Conservation (phyloP, 1,140 invertebrate species). For the Calephelis virginiensis region DNA sequence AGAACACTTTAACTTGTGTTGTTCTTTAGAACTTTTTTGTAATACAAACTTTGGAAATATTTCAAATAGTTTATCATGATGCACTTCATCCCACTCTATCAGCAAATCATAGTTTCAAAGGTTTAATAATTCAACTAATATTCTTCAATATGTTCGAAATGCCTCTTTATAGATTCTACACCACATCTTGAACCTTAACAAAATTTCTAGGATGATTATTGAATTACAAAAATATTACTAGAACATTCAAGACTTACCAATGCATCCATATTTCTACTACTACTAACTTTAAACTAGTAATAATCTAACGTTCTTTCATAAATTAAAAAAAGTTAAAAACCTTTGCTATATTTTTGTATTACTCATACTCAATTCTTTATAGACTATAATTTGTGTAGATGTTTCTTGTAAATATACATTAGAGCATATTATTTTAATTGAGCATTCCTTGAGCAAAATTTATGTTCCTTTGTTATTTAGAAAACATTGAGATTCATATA, state of each 20-base stretch:
- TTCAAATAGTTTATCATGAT: too few species aligned
- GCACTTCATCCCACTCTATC: too few species aligned
- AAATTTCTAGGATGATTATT: not conserved
- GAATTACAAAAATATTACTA: not conserved
- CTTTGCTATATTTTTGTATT: conserved; percentile 5
- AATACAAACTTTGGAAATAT: too few species aligned
- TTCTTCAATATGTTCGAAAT: not conserved
- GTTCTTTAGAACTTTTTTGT: too few species aligned
- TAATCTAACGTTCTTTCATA: not conserved
- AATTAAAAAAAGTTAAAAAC: not conserved
- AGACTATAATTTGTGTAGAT: not conserved
- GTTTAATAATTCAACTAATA: conserved; percentile 4
- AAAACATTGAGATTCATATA: not conserved
- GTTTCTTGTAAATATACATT: not conserved
- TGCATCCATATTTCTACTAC: not conserved
- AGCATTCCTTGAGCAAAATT: not conserved
- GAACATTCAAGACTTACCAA: not conserved
- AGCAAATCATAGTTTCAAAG: too few species aligned
- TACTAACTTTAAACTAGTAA: not conserved
- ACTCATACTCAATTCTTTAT: not conserved
- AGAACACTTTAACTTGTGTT: too few species aligned
- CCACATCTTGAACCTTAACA: conserved; percentile 35
- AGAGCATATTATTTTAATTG: not conserved
- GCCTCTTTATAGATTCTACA: conserved; percentile 22
- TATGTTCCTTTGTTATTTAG: too few species aligned